These are phyloP conservation scores for Brachyptera putata DNA, from an alignment of 2,888 invertebrate species.

Conservation along the genomic window DNA sequence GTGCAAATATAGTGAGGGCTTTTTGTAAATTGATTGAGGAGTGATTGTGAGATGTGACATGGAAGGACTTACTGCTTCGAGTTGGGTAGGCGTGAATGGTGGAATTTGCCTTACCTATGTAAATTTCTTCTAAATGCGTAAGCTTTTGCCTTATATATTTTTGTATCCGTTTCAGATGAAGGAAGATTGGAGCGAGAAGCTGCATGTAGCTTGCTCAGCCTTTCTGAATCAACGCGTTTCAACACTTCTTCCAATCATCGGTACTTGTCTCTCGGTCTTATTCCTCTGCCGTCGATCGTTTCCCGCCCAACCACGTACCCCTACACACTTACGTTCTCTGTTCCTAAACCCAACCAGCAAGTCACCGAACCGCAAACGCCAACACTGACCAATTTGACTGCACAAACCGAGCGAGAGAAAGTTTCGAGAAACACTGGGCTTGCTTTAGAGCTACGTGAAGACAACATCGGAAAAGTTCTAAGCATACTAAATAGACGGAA, in stretches of 20 bases:
- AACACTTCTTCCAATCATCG: constrained; percentile 37
- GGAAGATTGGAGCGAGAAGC: constrained; percentile 70
- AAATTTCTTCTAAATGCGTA: too few species aligned
- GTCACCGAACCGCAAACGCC: constrained; percentile 32
- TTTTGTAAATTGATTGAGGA: too few species aligned
- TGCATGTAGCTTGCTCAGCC: constrained; percentile 72
- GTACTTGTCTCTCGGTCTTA: constrained; percentile 38
- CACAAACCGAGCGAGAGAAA: constrained; percentile 36
- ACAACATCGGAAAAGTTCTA: constrained; percentile 24
- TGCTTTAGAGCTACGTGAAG: constrained; percentile 31
- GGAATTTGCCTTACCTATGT: too few species aligned
- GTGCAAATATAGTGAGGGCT: too few species aligned
- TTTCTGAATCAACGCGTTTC: constrained; percentile 54
- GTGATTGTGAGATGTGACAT: too few species aligned
- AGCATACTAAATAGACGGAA: constrained; percentile 37
- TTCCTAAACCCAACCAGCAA: constrained; percentile 35
- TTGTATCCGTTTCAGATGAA: not conserved
- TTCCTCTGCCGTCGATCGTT: constrained; percentile 55
- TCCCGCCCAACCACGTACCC: constrained; percentile 66
- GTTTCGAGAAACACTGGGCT: constrained; percentile 36
- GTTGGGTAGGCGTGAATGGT: too few species aligned
- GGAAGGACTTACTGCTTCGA: too few species aligned
- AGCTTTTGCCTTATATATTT: too few species aligned
- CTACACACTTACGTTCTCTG: constrained; percentile 44
- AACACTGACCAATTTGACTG: constrained; percentile 36